Base-by-base conservation (phyloP, 1,140 invertebrate species). In the Drosophila rufa region DNA sequence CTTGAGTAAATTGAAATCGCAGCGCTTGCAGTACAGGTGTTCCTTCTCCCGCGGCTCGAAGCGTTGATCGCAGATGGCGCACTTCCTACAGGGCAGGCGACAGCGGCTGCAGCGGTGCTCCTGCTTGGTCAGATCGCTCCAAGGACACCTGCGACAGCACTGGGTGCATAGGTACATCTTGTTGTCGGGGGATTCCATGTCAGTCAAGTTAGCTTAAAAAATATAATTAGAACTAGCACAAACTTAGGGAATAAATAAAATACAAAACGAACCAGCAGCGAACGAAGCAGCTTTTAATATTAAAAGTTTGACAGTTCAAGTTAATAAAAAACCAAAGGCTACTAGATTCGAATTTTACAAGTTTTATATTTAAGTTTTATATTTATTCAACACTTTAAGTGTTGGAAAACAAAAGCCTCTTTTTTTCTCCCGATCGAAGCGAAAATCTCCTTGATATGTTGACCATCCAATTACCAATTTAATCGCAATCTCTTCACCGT, bases 381-480 rank as follows among this genome's bases (percentile, higher is more conserved):
- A 57, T 69, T 40, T 69, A 77, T 64, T 57, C 42, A 55, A 47
- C 51, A 75, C 47, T 75, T 46, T 19, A 17, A 64, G 51, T 36
- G 30, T 19, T 36, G 0, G 33, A 19, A 7, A 27, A 65, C 60
- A 65, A 69, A 43, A 36, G 7, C 27, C 11, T 25, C 22, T 25
- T 17, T 14, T 30, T 27, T 15, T 4, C n/a, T 4, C n/a, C 27
- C 12, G 50, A 69, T 70, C 45, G 11, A 19, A 42, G 9, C 2
- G 9, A 51, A 48, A 71, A 73, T 58, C 69, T 36, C 2, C 69
- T 59, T 59, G 60, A 51, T 51, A 42, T 73, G 19, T 30, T 46
- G 22, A 43, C 45, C 70, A 74, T 74, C 68, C 70, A 74, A 74
- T 73, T 74, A 74, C 68, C 70, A 38, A 40, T 45, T 74, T 74